These are phyloP conservation scores for Erannis defoliaria DNA, from an alignment of 2,888 invertebrate species.

Conservation along the genomic window DNA sequence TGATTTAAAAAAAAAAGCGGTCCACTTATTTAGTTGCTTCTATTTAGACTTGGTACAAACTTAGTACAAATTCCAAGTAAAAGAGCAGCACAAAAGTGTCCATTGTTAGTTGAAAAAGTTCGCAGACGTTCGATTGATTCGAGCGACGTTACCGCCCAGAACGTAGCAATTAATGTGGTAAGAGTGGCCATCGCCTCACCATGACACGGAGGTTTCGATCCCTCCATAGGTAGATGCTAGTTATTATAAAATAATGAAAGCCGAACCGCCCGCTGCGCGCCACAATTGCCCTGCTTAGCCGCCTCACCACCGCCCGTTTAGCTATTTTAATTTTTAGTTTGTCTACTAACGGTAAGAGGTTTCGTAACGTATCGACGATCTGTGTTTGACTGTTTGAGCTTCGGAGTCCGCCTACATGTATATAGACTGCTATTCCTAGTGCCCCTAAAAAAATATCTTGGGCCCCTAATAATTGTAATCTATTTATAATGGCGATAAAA, in stretches of 20 bases:
- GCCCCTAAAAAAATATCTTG: too few relatives aligned
- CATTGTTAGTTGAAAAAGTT: slow-evolving; percentile 48
- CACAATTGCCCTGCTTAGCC: slow-evolving; percentile 85
- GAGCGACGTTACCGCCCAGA: slow-evolving; percentile 82
- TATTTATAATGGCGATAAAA: too few relatives aligned
- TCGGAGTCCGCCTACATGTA: slow-evolving; percentile 62
- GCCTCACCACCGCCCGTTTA: slow-evolving; percentile 80
- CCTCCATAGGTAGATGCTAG: slow-evolving; percentile 67
- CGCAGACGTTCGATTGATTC: slow-evolving; percentile 58
- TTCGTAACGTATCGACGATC: slow-evolving; percentile 75
- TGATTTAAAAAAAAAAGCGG: too few relatives aligned
- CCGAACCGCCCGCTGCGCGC: slow-evolving; percentile 81
- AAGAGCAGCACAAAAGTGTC: slow-evolving; percentile 43
- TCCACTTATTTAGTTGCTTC: too few relatives aligned
- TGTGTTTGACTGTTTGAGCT: slow-evolving; percentile 53
- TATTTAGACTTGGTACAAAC: neutral
- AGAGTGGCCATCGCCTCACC: slow-evolving; percentile 73
- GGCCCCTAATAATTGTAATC: neutral
- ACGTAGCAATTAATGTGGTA: slow-evolving; percentile 82
- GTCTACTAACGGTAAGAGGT: slow-evolving; percentile 80
- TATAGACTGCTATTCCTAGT: neutral
- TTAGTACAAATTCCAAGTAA: neutral
- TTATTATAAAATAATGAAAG: slow-evolving; percentile 87
- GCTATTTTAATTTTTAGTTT: slow-evolving; percentile 86
- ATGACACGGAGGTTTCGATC: slow-evolving; percentile 78